Conservation (phyloP, 2,113 vertebrate genomes). For the Percina caprodes region DNA sequence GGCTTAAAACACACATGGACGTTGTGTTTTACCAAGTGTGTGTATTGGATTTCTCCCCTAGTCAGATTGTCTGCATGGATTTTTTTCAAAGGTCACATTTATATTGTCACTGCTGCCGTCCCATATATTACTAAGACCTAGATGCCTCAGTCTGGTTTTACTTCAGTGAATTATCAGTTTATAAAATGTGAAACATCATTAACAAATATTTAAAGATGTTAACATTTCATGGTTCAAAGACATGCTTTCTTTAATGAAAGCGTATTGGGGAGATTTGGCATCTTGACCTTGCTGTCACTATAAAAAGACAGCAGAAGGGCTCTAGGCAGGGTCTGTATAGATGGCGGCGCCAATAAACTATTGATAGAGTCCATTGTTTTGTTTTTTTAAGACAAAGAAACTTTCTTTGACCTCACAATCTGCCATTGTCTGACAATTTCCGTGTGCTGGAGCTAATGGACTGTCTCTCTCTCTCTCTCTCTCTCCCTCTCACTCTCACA, state of each 20-base stretch:
- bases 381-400: slow-evolving; percentile 58
- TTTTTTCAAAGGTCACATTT: slow-evolving; percentile 55
- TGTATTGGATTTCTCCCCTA: slow-evolving; percentile 12
- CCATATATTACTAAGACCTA: not conserved
- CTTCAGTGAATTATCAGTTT: not conserved
- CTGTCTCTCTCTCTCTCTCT: slow-evolving; percentile 10
- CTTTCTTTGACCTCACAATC: slow-evolving; percentile 64
- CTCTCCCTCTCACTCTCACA: no score
- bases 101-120: slow-evolving; percentile 4
- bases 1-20: not conserved
- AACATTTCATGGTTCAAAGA: not conserved
- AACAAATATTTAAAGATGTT: not conserved
- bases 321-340: not conserved
- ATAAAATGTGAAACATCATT: not conserved
- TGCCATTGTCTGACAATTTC: slow-evolving; percentile 68
- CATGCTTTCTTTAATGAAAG: not conserved
- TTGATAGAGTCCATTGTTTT: slow-evolving; percentile 65
- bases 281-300: slow-evolving; percentile 27
- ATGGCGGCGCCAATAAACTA: slow-evolving; percentile 38
- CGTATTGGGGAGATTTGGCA: not conserved
- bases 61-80: slow-evolving; percentile 41
- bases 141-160: not conserved
- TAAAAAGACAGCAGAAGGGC: slow-evolving; percentile 20
- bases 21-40: not conserved
- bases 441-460: slow-evolving; percentile 26